Evolutionary conservation across 2,113 vertebrate genomes (phyloP), one percentile per base, ranked within the genome.

Genomic region (Melanerpes formicivorus): DNA sequence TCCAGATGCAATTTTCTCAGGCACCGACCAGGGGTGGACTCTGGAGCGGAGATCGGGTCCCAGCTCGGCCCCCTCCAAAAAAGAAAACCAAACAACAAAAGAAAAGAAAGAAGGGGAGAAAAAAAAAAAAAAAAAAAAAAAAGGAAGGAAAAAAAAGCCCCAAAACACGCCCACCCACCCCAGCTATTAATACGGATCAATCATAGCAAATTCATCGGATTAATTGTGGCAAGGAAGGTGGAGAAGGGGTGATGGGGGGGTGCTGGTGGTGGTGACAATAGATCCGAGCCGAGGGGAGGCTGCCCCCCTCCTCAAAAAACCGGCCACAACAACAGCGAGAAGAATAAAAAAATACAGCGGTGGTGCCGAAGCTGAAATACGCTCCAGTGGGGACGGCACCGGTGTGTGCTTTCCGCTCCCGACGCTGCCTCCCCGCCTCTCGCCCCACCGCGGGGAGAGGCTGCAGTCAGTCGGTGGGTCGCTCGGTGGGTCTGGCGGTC

Each of bases 1-100:
- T 93, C 95, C 95, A 92, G 91, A 90, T 88, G 93, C 86, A 79
- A 85, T 95, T 90, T 92, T 90, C 93, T 69, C 91, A 92, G 91
- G 89, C 93, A 95, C 76, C 89, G 93, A 88, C 59, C 77, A 76
- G 67, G 93, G 77, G 30, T 81, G 85, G 90, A 89, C 77, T 74
- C 58, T 18, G 71, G 82, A 90, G 66, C 6, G 85, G 58, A 73
- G 84, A 46, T 59, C 63, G 65, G 84, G 65, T 66, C 73, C 69
- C 84, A 88, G 84, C 80, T 80, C 54, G 84, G 76, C 67, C 84
- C 87, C 87, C 92, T 86, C 92, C 80, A 25, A 65, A 95, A 95
- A 92, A 37, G 69, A 93, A 72, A 84, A 87, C 71, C 84, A 85
- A 95, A 95, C 87, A 92, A 94, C 42, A 54, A 84, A 84, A 93